These are phyloP conservation scores for Alcedo atthis DNA, from an alignment of 2,797 vertebrate genomes.

Conservation along the genomic window DNA sequence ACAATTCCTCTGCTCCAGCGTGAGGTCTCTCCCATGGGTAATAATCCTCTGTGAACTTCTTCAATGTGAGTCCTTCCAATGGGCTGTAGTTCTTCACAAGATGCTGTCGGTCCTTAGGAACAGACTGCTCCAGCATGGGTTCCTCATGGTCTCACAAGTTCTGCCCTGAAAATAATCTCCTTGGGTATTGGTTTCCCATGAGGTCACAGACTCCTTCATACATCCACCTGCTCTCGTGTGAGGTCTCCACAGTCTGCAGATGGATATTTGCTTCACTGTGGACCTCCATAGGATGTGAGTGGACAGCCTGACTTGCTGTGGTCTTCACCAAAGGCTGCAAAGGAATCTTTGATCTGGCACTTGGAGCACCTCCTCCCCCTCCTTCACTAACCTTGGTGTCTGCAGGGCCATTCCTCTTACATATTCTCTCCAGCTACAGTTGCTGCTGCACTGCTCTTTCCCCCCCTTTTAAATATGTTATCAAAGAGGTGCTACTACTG, in stretches of 20 bases:
- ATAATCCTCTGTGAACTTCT: background rate
- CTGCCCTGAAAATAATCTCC: background rate
- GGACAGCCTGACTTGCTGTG: background rate
- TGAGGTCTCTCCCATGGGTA: background rate
- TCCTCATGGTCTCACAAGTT: fast-evolving
- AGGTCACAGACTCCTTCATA: background rate
- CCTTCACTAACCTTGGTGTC: background rate
- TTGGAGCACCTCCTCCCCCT: background rate
- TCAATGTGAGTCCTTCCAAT: fast-evolving
- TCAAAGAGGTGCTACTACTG: background rate
- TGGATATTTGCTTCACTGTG: too few relatives aligned
- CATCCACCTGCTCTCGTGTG: fast-evolving
- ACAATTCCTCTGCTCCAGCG: fast-evolving
- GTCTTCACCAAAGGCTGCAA: background rate
- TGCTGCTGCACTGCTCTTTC: background rate
- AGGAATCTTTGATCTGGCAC: background rate
- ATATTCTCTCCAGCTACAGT: background rate
- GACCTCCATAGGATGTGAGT: background rate
- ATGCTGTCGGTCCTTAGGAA: background rate
- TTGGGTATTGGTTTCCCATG: background rate
- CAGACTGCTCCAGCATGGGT: background rate
- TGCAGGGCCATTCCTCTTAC: background rate
- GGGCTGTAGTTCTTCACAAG: background rate
- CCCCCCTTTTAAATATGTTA: fast-evolving
- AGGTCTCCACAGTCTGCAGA: too few relatives aligned